phyloP scores from a whole-genome alignment of 1,140 invertebrate genomes.

The Doryteuthis pealeii region DNA sequence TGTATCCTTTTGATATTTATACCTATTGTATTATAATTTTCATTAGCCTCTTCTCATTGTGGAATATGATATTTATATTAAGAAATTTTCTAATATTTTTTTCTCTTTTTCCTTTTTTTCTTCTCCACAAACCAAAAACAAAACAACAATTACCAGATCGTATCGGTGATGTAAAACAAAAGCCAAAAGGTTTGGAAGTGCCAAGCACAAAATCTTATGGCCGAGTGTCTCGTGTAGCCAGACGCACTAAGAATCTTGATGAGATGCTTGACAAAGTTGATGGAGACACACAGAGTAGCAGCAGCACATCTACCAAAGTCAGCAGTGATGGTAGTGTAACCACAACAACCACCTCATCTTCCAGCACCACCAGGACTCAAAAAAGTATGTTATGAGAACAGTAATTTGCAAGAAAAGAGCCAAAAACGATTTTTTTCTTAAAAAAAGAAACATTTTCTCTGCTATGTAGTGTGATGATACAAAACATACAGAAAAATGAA shows the following conservation, averaged over 20 bases:
- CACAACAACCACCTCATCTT: neutral
- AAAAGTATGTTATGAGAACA: constrained; percentile 1
- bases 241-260: constrained; percentile 1
- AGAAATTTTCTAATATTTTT: too few relatives aligned
- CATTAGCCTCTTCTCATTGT: too few relatives aligned
- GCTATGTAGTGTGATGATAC: too few relatives aligned
- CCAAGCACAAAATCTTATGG: neutral
- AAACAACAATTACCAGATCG: neutral
- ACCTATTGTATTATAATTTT: too few relatives aligned
- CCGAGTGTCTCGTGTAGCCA: neutral
- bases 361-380: neutral
- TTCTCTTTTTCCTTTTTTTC: too few relatives aligned
- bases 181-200: neutral
- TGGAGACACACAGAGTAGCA: neutral
- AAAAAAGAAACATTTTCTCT: too few relatives aligned
- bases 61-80: too few relatives aligned
- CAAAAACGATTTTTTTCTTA: too few relatives aligned
- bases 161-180: neutral
- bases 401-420: too few relatives aligned
- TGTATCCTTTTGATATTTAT: too few relatives aligned
- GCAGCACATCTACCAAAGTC: neutral
- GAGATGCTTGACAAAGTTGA: neutral
- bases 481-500: too few relatives aligned
- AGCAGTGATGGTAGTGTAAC: neutral
- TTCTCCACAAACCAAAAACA: too few relatives aligned